phyloP scores from a whole-genome alignment of 2,797 vertebrate species.

The Nannoperca australis region DNA sequence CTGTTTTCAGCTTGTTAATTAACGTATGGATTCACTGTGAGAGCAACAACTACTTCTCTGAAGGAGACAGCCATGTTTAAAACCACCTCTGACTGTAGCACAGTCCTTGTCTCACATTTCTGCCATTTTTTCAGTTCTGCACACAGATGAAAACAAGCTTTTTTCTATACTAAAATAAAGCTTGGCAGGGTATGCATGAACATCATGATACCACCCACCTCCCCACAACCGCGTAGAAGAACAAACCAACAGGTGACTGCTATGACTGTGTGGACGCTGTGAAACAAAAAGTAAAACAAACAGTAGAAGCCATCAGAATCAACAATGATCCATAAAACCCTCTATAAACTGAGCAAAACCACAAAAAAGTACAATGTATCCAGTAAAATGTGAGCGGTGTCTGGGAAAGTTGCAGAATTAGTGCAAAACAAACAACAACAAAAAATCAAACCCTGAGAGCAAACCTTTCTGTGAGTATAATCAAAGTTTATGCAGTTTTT shows the following conservation, averaged over 20 bases:
- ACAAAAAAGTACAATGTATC: neutral
- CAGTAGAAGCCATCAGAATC: neutral
- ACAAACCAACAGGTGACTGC: conserved; percentile 4
- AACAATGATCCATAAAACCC: neutral
- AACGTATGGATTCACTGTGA: neutral
- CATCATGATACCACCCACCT: neutral
- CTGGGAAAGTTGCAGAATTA: conserved; percentile 20
- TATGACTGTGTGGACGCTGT: neutral
- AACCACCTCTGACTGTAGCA: neutral
- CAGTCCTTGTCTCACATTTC: neutral
- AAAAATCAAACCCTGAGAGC: conserved; percentile 2
- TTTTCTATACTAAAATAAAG: neutral
- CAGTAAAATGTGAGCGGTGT: neutral
- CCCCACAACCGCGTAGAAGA: neutral
- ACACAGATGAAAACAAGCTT: neutral
- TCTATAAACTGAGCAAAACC: neutral
- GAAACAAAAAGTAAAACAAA: neutral
- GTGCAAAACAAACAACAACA: too few species aligned
- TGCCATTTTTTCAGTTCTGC: neutral
- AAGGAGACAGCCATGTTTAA: neutral
- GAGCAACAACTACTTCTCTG: neutral
- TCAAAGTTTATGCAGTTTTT: too few species aligned
- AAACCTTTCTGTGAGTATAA: neutral
- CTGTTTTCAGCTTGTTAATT: conserved; percentile 13
- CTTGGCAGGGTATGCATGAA: neutral